Percentiles rank a stretch among this genome's conserved stretches.
These are phyloP conservation scores for Scaptomyza tumidula DNA, from an alignment of 2,888 invertebrate genomes.

Conservation along the genomic window DNA sequence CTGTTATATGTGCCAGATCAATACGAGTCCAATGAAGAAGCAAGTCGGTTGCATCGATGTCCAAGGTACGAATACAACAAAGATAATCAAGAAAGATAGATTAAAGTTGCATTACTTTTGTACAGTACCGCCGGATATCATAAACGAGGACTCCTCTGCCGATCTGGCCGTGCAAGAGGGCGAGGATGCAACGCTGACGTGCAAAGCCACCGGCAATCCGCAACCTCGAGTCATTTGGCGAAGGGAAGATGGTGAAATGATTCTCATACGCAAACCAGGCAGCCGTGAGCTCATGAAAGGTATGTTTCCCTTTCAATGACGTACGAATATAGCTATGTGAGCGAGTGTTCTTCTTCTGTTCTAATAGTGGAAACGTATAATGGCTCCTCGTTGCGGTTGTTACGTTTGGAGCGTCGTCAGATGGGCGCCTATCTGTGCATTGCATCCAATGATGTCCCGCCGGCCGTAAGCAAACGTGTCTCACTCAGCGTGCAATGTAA, in stretches of 20 bases:
- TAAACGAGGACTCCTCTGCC: slow-evolving; percentile 90
- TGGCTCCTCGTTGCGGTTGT: slow-evolving; percentile 90
- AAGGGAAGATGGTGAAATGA: slow-evolving; percentile 89
- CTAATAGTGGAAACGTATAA: slow-evolving; percentile 89
- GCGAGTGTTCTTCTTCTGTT: not conserved
- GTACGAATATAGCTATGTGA: not conserved
- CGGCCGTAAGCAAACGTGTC: slow-evolving; percentile 94
- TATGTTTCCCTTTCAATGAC: slow-evolving; percentile 43
- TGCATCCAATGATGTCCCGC: slow-evolving; percentile 95
- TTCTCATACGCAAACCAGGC: slow-evolving; percentile 86
- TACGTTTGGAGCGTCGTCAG: slow-evolving; percentile 93
- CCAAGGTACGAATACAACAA: slow-evolving; percentile 84
- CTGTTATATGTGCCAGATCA: slow-evolving; percentile 97
- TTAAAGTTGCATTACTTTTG: not conserved
- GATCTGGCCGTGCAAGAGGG: slow-evolving; percentile 92
- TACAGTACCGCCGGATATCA: slow-evolving; percentile 91
- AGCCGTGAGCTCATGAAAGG: slow-evolving; percentile 84
- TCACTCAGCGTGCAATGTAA: slow-evolving; percentile 95
- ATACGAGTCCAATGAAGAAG: slow-evolving; percentile 94
- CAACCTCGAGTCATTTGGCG: slow-evolving; percentile 92
- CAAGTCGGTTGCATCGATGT: slow-evolving; percentile 95
- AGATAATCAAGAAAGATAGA: not conserved
- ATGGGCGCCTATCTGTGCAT: slow-evolving; percentile 97
- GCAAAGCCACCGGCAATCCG: slow-evolving; percentile 92
- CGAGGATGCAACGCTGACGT: slow-evolving; percentile 90